Conservation (phyloP, 2,797 vertebrate species). For the Glossophaga mutica region DNA sequence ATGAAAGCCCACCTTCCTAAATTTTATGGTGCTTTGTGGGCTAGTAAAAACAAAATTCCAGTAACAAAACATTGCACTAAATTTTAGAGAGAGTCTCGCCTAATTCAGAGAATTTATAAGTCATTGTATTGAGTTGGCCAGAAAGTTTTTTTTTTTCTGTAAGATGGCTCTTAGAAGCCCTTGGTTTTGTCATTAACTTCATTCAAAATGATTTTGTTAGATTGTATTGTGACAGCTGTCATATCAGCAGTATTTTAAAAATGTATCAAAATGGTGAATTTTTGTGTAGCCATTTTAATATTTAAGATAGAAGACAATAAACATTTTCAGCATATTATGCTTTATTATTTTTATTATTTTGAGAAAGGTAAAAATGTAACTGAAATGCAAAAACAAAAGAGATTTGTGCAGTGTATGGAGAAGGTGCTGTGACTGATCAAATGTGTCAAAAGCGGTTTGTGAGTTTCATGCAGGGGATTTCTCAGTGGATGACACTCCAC, state of each 20-base stretch:
- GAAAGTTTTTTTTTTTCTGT: not conserved
- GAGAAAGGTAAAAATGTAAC: too few species aligned
- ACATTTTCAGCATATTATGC: not conserved
- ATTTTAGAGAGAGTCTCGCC: not conserved
- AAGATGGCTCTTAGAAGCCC: not conserved
- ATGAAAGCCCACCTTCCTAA: not conserved
- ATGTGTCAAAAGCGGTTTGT: not conserved
- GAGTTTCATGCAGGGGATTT: not conserved
- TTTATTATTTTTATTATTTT: too few species aligned
- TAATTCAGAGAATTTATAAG: not conserved
- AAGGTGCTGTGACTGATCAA: not conserved
- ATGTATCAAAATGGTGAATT: not conserved
- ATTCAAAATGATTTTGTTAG: not conserved
- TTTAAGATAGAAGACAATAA: not conserved
- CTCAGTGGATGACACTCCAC: not conserved
- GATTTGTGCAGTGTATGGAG: not conserved
- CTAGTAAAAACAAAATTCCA: slow-evolving; percentile 24
- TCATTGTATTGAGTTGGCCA: not conserved
- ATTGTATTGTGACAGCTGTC: not conserved
- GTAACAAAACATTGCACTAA: not conserved
- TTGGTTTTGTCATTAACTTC: not conserved
- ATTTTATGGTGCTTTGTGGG: not conserved
- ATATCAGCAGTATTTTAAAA: not conserved
- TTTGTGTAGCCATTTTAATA: not conserved
- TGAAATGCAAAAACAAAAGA: not conserved